A percentile compares a stretch with the other conserved stretches of the same genome.
These are phyloP conservation scores for Aethes cnicana DNA, from an alignment of 2,888 invertebrate genomes.

Conservation along the genomic window DNA sequence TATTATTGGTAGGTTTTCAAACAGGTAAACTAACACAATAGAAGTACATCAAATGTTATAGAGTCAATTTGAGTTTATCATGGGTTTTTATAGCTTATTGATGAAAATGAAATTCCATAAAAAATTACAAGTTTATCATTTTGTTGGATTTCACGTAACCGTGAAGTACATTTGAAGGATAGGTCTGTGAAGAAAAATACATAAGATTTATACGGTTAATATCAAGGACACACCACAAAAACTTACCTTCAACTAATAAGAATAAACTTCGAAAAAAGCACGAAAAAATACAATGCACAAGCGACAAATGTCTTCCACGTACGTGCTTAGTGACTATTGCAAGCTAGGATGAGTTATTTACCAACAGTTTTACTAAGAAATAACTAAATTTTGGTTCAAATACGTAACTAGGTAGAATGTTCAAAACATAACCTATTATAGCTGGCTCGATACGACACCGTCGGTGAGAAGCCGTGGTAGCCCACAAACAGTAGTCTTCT, in stretches of 20 bases:
- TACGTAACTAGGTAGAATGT: conserved; percentile 2
- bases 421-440: conserved; percentile 62
- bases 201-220: neutral
- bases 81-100: no score
- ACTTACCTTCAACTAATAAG: conserved; percentile 5
- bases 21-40: no score
- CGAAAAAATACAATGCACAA: conserved; percentile 7
- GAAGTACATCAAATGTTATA: no score
- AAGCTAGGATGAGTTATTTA: neutral
- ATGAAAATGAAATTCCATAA: no score
- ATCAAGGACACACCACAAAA: neutral
- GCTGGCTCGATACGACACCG: conserved; percentile 48
- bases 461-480: conserved; percentile 61
- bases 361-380: neutral
- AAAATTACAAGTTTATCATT: no score
- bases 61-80: no score
- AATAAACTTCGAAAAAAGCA: conserved; percentile 10
- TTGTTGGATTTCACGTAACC: no score
- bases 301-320: neutral
- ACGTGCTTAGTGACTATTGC: neutral
- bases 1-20: no score
- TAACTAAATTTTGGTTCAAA: neutral
- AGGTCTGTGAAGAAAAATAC: conserved; percentile 31
- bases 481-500: conserved; percentile 63
- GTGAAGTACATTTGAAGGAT: conserved; percentile 17